A percentile compares a stretch with the other conserved stretches of the same genome.
Evolutionary conservation across 2,797 vertebrate genomes (phyloP).

Genomic region (Gymnothorax reevesii): DNA sequence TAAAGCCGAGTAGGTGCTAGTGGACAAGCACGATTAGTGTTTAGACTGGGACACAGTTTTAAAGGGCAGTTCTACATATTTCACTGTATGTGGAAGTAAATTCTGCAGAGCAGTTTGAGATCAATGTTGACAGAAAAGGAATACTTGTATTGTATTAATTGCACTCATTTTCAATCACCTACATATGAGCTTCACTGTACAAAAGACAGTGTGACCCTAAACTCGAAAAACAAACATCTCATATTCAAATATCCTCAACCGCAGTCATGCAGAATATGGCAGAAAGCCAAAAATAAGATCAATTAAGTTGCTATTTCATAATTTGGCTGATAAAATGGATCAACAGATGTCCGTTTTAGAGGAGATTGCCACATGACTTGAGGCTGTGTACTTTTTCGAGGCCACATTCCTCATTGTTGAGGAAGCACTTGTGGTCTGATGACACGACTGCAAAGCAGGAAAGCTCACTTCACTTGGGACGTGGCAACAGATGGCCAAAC

Average conservation of each 20-base stretch:
- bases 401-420: background rate
- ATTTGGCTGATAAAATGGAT: background rate
- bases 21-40: too few relatives aligned
- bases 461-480: constrained; percentile 8
- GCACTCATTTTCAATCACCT: too few relatives aligned
- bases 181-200: too few relatives aligned
- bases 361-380: background rate
- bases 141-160: too few relatives aligned
- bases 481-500: constrained; percentile 1
- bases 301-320: background rate
- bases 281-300: background rate
- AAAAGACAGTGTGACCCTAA: background rate
- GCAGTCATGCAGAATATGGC: background rate
- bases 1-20: too few relatives aligned
- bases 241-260: background rate
- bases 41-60: too few relatives aligned
- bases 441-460: background rate
- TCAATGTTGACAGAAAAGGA: too few relatives aligned
- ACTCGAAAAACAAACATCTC: background rate
- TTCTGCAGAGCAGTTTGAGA: too few relatives aligned
- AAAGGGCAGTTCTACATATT: too few relatives aligned
- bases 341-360: background rate
- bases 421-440: constrained; percentile 15
- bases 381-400: background rate
- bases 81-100: too few relatives aligned